Evolutionary conservation across 2,888 invertebrate species (phyloP).

Genomic region (Eupithecia exiguata): DNA sequence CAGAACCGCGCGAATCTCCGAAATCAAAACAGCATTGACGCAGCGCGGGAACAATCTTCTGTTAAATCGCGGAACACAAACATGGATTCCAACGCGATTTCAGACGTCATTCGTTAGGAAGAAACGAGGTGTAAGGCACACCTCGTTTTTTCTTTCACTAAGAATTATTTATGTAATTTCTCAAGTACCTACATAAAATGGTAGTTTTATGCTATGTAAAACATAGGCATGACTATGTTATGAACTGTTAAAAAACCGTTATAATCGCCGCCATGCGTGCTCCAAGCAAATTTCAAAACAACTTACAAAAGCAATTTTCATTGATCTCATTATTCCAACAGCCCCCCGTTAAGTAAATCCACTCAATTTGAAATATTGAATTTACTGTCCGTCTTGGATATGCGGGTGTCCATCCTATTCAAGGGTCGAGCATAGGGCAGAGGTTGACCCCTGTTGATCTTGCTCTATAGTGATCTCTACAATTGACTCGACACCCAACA

Average conservation of each 20-base stretch:
- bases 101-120: too few relatives aligned
- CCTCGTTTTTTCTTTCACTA: neutral
- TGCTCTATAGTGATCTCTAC: slow-evolving; percentile 51
- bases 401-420: slow-evolving; percentile 78
- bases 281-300: slow-evolving; percentile 12
- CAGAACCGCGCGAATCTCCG: slow-evolving; percentile 66
- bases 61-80: slow-evolving; percentile 31
- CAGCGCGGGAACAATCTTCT: slow-evolving; percentile 54
- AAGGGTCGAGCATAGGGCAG: slow-evolving; percentile 62
- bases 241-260: slow-evolving; percentile 17
- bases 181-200: too few relatives aligned
- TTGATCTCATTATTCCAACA: slow-evolving; percentile 47
- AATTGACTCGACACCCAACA: slow-evolving; percentile 56
- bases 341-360: slow-evolving; percentile 58
- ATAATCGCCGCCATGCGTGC: slow-evolving; percentile 14
- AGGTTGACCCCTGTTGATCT: slow-evolving; percentile 52
- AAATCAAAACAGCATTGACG: slow-evolving; percentile 71
- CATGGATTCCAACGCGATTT: slow-evolving; percentile 21
- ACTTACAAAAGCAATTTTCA: slow-evolving; percentile 32
- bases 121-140: too few relatives aligned
- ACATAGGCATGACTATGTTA: neutral
- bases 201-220: neutral
- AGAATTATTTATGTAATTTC: neutral
- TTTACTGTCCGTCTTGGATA: slow-evolving; percentile 60
- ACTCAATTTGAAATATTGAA: slow-evolving; percentile 66